phyloP scores from a whole-genome alignment of 2,888 invertebrate genomes.

The Lepeophtheirus nordmannii region DNA sequence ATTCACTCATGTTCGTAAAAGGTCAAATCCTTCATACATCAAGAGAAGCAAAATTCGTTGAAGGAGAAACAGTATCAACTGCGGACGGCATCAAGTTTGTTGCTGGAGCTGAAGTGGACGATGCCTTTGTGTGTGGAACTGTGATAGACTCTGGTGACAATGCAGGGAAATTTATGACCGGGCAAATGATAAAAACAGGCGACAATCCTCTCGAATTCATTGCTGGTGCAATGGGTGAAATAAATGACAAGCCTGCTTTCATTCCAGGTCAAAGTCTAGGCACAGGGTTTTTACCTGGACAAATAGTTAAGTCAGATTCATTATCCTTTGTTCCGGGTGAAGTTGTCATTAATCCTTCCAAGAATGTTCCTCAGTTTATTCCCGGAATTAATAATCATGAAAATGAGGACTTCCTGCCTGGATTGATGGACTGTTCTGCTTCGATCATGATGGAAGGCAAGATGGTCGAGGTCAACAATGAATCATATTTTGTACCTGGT shows the following conservation, averaged over 20 bases:
- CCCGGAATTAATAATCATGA: slow-evolving; percentile 19
- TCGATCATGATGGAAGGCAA: slow-evolving; percentile 8
- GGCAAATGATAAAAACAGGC: slow-evolving; percentile 11
- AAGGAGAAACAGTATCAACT: slow-evolving; percentile 54
- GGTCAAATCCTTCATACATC: slow-evolving; percentile 42
- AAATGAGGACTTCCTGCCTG: slow-evolving; percentile 13
- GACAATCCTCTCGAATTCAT: slow-evolving; percentile 31
- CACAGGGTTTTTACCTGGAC: slow-evolving; percentile 28
- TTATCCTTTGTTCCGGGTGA: slow-evolving; percentile 1
- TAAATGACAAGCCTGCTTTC: slow-evolving; percentile 36
- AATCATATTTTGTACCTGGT: slow-evolving; percentile 27
- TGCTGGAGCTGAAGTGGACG: slow-evolving; percentile 14
- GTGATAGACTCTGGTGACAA: slow-evolving; percentile 21
- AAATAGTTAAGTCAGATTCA: slow-evolving; percentile 20
- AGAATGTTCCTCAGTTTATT: slow-evolving; percentile 15
- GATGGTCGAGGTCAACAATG: slow-evolving; percentile 22
- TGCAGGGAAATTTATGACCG: slow-evolving; percentile 8
- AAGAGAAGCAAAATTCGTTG: slow-evolving; percentile 42
- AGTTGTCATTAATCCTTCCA: slow-evolving; percentile 24
- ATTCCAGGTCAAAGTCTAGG: slow-evolving; percentile 29
- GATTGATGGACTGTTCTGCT: not conserved
- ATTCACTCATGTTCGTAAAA: slow-evolving; percentile 36
- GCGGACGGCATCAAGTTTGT: slow-evolving; percentile 38
- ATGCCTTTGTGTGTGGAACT: slow-evolving; percentile 12
- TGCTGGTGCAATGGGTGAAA: slow-evolving; percentile 50